Base-by-base conservation (phyloP, 2,888 invertebrate species). In the Scaptomyza flava region DNA sequence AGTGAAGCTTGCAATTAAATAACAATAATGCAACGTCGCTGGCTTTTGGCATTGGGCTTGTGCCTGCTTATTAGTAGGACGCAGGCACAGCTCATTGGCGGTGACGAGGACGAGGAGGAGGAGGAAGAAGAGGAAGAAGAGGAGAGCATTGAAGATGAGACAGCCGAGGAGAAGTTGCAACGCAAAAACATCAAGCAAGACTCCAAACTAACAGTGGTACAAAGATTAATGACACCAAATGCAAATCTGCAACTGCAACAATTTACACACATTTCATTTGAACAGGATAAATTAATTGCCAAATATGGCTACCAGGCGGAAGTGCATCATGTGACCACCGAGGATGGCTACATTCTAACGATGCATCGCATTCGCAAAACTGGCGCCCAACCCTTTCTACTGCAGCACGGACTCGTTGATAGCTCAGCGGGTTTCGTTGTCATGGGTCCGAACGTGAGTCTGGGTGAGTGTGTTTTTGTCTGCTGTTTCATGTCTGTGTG, bases 301-400 rank as follows among this genome's bases (percentile, higher is more conserved):
- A 94, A 94, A 80, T 94, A 95, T 83, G 93, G 94, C 8, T 96
- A 96, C 89, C 93, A 93, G 9, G 90, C 94, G 31, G 95, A 96
- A 91, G 93, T 93, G 41, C 95, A 96, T 89, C 88, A 89, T 12
- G 94, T 95, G 23, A 93, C 92, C 48, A 98, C 97, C 0, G 90
- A 93, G 36, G 97, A 98, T 92, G 96, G 96, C 1, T 97, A 96
- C 89, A 94, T 96, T 30, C 92, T 98, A 76, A 93, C 94, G 65
- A 88, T 97, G 91, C 96, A 97, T 86, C 93, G 97, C 62, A 95
- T 97, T 50, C 92, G 93, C 7, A 90, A 91, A n/a, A 73, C 89
- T n/a, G 92, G 92, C 12, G 93, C 92, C 65, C 94, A 94, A 0
- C 93, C 94, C 1, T 93, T 94, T 1, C 93, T 95, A 52, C 68